Evolutionary conservation across 2,888 invertebrate species (phyloP), one percentile per base, ranked within the genome.

Genomic region (Stegophylla sp.): DNA sequence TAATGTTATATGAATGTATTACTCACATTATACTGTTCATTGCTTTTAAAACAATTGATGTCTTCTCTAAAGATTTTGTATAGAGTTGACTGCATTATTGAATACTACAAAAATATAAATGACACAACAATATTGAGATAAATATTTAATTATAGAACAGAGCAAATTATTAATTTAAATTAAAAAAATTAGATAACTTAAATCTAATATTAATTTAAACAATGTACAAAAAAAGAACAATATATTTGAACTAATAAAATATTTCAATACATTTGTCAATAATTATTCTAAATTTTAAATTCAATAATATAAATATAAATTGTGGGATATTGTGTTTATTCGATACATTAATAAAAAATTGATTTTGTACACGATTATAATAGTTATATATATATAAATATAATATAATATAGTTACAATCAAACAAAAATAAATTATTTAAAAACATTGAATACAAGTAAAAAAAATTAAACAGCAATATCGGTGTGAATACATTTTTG

Each of bases 391-490:
- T n/a, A 3, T 41, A 34, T 56, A 41, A 59, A 59, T 23, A 23
- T n/a, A 26, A 41, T 34, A 34, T 34, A 5, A 34, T 34, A 34
- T 34, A 34, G 7, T 34, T 34, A n/a, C n/a, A n/a, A n/a, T n/a
- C n/a, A n/a, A n/a, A n/a, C 34, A 34, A 34, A 34, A 5, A 34
- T 34, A 34, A 34, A n/a, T n/a, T 73, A 13, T 43, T 26, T 23
- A 73, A 73, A 34, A 72, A 61, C 13, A 69, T 5, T 28, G 48
- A 48, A 23, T 45, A 73, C 28, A 73, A 73, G 5, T 59, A 28
- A 61, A 73, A 61, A 73, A 43, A 72, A 56, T 17, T 56, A 59
- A 41, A 56, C 41, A 41, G 23, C 3, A 72, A 72, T 43, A 72
- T 23, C 56, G 3, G 10, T 2, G 20, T 71, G 41, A 53, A 53